Percentiles rank a stretch among this genome's conserved stretches.
phyloP scores from a whole-genome alignment of 2,888 invertebrate species.

The Phortica okadai region DNA sequence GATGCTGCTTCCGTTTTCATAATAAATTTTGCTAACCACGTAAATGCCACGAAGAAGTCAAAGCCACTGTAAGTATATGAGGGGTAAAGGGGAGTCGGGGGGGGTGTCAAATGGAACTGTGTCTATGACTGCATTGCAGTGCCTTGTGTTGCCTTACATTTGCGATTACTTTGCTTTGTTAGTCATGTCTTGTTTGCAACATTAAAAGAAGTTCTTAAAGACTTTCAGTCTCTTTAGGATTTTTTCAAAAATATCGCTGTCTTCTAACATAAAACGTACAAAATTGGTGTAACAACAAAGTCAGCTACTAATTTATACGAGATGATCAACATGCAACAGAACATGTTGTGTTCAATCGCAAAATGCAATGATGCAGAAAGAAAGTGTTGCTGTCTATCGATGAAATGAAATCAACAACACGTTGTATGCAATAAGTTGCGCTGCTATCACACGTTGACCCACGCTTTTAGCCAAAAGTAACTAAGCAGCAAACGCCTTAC shows the following conservation, averaged over 20 bases:
- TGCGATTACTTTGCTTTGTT: slow-evolving; percentile 44
- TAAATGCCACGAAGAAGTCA: slow-evolving; percentile 24
- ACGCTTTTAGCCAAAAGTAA: slow-evolving; percentile 14
- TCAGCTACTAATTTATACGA: slow-evolving; percentile 10
- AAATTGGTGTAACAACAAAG: neutral
- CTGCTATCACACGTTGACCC: slow-evolving; percentile 13
- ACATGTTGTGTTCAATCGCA: slow-evolving; percentile 57
- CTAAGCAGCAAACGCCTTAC: neutral
- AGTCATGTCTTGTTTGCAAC: neutral
- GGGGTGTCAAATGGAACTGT: neutral
- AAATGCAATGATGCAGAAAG: slow-evolving; percentile 51
- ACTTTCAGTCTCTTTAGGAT: slow-evolving; percentile 2
- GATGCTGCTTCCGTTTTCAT: slow-evolving; percentile 51
- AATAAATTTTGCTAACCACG: slow-evolving; percentile 67
- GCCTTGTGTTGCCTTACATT: slow-evolving; percentile 50
- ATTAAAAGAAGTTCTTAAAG: neutral
- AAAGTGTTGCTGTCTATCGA: slow-evolving; percentile 53
- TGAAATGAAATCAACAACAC: slow-evolving; percentile 68
- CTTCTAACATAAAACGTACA: slow-evolving; percentile 28
- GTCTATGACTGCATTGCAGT: slow-evolving; percentile 53
- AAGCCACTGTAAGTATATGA: neutral
- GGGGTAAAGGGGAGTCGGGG: neutral
- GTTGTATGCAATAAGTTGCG: slow-evolving; percentile 39
- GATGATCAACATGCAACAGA: slow-evolving; percentile 42
- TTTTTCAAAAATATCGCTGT: neutral